A percentile compares a stretch with the other conserved stretches of the same genome.
phyloP scores from a whole-genome alignment of 2,888 invertebrate genomes.

The Pardosa pseudoannulata region DNA sequence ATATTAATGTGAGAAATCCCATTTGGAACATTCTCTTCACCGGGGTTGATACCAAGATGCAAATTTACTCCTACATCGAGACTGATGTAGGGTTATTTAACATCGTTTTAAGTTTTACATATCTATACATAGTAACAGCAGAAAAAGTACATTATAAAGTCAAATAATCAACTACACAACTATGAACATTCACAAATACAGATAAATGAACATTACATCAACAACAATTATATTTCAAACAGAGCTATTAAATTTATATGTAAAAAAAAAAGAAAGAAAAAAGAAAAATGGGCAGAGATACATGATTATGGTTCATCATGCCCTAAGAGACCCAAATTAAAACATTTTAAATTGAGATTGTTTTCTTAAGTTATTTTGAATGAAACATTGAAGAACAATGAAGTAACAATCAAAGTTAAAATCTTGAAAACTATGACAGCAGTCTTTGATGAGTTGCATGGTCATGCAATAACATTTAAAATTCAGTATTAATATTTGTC shows the following conservation, averaged over 20 bases:
- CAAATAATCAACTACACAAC: slow-evolving; percentile 17
- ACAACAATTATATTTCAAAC: background rate
- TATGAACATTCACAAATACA: slow-evolving; percentile 23
- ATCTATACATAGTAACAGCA: slow-evolving; percentile 29
- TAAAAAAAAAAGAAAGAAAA: background rate
- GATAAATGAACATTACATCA: slow-evolving; percentile 22
- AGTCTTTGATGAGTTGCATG: slow-evolving; percentile 28
- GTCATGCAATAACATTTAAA: slow-evolving; percentile 19
- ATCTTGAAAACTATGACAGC: slow-evolving; percentile 54
- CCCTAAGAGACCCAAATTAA: background rate
- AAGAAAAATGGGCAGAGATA: background rate
- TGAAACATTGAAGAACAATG: slow-evolving; percentile 16
- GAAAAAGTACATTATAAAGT: slow-evolving; percentile 30
- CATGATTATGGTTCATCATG: background rate
- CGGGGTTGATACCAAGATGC: slow-evolving; percentile 37
- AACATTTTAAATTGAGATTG: background rate
- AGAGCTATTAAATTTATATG: background rate
- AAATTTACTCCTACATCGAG: slow-evolving; percentile 26
- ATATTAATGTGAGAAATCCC: slow-evolving; percentile 43
- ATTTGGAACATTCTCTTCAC: slow-evolving; percentile 50
- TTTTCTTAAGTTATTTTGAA: slow-evolving; percentile 38
- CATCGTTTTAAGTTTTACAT: slow-evolving; percentile 13
- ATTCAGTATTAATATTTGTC: slow-evolving; percentile 26
- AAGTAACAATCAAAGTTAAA: slow-evolving; percentile 41
- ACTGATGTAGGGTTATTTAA: slow-evolving; percentile 30